These are phyloP conservation scores for Petrolisthes manimaculis DNA, from an alignment of 2,888 invertebrate species.

Conservation along the genomic window DNA sequence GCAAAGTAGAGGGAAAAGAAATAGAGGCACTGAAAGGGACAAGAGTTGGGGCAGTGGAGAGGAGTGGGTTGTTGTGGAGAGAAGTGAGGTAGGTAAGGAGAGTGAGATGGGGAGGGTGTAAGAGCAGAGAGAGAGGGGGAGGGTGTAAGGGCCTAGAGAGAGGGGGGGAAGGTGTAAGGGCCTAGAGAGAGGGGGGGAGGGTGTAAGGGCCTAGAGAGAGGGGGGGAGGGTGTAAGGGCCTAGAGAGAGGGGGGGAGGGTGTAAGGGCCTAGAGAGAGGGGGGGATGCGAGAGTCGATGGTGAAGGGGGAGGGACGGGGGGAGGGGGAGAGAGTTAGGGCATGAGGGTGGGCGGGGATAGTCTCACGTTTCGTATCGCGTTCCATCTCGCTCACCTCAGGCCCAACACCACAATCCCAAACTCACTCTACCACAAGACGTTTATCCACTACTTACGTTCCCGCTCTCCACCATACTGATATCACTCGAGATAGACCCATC, in stretches of 20 bases:
- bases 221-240: no score
- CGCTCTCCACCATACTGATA: not conserved
- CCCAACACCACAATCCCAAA: not conserved
- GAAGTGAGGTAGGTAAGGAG: no score
- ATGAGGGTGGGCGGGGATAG: constrained; percentile 2
- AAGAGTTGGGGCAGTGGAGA: no score
- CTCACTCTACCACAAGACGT: not conserved
- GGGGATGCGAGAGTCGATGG: no score
- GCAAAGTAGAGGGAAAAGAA: no score
- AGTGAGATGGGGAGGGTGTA: no score
- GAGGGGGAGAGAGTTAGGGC: not conserved
- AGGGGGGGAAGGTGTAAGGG: not conserved
- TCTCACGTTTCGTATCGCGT: not conserved
- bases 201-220: no score
- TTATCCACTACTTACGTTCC: not conserved
- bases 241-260: no score
- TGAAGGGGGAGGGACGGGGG: no score
- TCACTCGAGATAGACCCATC: not conserved
- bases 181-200: not conserved
- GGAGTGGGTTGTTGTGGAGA: no score
- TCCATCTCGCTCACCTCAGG: constrained; percentile 8
- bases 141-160: constrained; percentile 9
- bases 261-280: no score
- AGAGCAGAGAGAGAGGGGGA: not conserved
- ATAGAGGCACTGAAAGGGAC: no score